phyloP scores from a whole-genome alignment of 1,140 invertebrate species.

The Drosophila nannoptera region DNA sequence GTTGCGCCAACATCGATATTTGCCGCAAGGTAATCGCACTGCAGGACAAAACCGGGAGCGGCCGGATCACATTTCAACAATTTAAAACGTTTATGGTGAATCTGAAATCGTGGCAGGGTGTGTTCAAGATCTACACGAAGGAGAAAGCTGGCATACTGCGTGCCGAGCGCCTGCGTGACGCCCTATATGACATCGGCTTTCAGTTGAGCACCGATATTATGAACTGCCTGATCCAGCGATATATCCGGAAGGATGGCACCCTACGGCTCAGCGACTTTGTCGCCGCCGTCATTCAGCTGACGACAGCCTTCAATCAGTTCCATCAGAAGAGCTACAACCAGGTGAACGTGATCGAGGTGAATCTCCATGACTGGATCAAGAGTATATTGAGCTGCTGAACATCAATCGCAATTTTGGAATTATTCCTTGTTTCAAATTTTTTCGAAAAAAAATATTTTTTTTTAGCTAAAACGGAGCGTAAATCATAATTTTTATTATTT shows the following conservation, averaged over 20 bases:
- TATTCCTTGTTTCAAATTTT: too few relatives aligned
- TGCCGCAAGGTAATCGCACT: slow-evolving; percentile 93
- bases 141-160: slow-evolving; percentile 94
- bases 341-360: slow-evolving; percentile 90
- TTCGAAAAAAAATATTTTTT: slow-evolving; percentile 21
- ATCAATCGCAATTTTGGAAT: neutral
- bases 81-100: slow-evolving; percentile 96
- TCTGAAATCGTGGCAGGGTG: slow-evolving; percentile 93
- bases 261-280: slow-evolving; percentile 96
- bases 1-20: slow-evolving; percentile 94
- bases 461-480: slow-evolving; percentile 14
- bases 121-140: slow-evolving; percentile 93
- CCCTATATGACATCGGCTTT: slow-evolving; percentile 91
- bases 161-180: slow-evolving; percentile 91
- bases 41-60: slow-evolving; percentile 90
- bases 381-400: slow-evolving; percentile 65
- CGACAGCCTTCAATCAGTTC: slow-evolving; percentile 93
- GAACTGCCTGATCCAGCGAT: slow-evolving; percentile 89
- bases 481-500: slow-evolving; percentile 44
- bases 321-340: slow-evolving; percentile 90
- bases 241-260: slow-evolving; percentile 96
- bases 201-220: slow-evolving; percentile 91
- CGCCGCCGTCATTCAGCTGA: slow-evolving; percentile 92
- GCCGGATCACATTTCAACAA: slow-evolving; percentile 90
- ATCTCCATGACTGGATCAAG: slow-evolving; percentile 83